Percentiles rank a stretch among this genome's conserved stretches.
phyloP scores from a whole-genome alignment of 2,797 vertebrate genomes.

The Xiphophorus birchmanni region DNA sequence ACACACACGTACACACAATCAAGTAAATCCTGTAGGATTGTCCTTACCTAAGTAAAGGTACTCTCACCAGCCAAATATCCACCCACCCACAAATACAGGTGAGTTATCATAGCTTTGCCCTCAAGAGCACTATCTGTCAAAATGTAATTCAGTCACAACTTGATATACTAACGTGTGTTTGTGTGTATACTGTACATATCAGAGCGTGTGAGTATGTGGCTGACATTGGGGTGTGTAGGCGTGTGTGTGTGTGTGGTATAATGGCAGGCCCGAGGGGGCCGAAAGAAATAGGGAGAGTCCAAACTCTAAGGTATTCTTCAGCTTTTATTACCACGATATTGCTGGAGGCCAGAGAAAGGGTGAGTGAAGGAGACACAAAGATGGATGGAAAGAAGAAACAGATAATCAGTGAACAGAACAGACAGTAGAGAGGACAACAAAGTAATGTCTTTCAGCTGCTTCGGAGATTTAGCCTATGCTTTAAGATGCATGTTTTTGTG shows the following conservation, averaged over 20 bases:
- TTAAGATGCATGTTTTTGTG: neutral
- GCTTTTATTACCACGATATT: slow-evolving; percentile 75
- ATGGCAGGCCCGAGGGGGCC: slow-evolving; percentile 73
- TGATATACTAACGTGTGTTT: slow-evolving; percentile 69
- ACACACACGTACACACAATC: slow-evolving; percentile 18
- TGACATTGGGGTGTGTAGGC: slow-evolving; percentile 18
- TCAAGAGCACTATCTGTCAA: slow-evolving; percentile 80
- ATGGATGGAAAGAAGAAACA: slow-evolving; percentile 53
- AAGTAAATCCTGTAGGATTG: slow-evolving; percentile 60
- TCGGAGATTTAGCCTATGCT: slow-evolving; percentile 37
- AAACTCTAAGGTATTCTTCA: slow-evolving; percentile 77
- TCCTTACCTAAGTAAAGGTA: slow-evolving; percentile 56
- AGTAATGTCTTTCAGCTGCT: slow-evolving; percentile 50
- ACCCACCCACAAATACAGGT: slow-evolving; percentile 53
- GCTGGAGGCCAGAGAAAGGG: slow-evolving; percentile 55
- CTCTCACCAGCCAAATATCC: slow-evolving; percentile 31
- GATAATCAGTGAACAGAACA: slow-evolving; percentile 58
- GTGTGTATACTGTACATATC: slow-evolving; percentile 45
- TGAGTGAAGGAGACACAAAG: slow-evolving; percentile 42
- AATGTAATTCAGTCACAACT: slow-evolving; percentile 77
- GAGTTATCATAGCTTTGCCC: slow-evolving; percentile 78
- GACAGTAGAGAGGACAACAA: slow-evolving; percentile 24
- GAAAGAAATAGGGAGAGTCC: slow-evolving; percentile 68
- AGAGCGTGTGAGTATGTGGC: slow-evolving; percentile 16
- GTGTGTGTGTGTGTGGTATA: slow-evolving; percentile 59